These are phyloP conservation scores for Bubo bubo DNA, from an alignment of 2,113 vertebrate species.

Conservation along the genomic window DNA sequence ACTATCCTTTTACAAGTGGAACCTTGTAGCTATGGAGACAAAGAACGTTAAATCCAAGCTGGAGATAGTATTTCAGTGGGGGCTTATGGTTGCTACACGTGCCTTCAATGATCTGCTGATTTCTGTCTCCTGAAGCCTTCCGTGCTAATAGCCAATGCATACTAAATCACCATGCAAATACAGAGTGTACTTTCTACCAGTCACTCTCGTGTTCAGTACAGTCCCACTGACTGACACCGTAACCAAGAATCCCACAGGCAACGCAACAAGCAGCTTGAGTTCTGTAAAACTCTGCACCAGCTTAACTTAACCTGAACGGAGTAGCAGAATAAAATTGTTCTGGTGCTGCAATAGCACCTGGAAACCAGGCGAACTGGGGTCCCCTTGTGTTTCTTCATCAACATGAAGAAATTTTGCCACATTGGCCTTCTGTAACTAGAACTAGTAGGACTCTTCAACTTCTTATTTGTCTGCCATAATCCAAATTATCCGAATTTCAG, in stretches of 20 bases:
- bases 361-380: neutral
- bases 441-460: neutral
- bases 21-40: conserved; percentile 72
- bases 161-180: accelerated
- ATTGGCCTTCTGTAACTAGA: neutral
- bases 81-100: neutral
- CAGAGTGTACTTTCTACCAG: neutral
- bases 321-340: accelerated
- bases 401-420: neutral
- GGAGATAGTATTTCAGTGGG: conserved; percentile 33
- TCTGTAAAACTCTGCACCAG: neutral
- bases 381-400: neutral
- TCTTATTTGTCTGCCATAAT: neutral
- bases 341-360: neutral
- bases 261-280: accelerated
- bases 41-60: conserved; percentile 51
- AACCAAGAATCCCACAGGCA: neutral
- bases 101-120: neutral
- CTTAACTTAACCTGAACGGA: neutral
- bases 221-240: neutral
- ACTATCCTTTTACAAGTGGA: conserved; percentile 49
- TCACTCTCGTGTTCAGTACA: accelerated
- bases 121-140: neutral
- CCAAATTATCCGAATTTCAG: neutral
- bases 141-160: neutral